Percentiles rank a stretch among this genome's conserved stretches.
Conservation (phyloP, 2,888 invertebrate genomes). For the Patella ulyssiponensis region DNA sequence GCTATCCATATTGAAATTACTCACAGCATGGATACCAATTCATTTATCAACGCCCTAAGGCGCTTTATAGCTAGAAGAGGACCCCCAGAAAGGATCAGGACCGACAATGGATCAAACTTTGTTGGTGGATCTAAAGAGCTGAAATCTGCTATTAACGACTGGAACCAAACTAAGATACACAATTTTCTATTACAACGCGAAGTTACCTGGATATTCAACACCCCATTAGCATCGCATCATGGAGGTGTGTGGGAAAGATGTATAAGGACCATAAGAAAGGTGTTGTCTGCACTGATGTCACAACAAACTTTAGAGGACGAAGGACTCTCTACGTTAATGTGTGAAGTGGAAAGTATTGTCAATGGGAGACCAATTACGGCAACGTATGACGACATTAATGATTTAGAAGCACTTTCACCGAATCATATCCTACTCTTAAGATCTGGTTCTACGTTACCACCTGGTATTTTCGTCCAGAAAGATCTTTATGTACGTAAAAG, state of each 20-base stretch:
- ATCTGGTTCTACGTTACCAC: constrained; percentile 19
- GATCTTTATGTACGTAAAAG: constrained; percentile 29
- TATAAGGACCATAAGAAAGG: constrained; percentile 10
- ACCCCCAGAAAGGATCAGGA: constrained; percentile 19
- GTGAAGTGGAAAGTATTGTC: constrained; percentile 23
- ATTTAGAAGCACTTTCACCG: constrained; percentile 31
- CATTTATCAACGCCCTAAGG: constrained; percentile 31
- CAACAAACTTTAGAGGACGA: constrained; percentile 2
- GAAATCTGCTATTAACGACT: neutral
- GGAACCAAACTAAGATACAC: constrained; percentile 14
- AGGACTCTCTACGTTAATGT: neutral
- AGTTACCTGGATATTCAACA: constrained; percentile 35
- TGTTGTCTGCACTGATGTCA: neutral
- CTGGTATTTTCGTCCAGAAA: constrained; percentile 30
- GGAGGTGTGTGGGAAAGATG: constrained; percentile 37
- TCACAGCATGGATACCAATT: constrained; percentile 19
- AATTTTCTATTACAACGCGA: constrained; percentile 16
- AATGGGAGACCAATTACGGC: constrained; percentile 30
- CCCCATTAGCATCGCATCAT: constrained; percentile 38
- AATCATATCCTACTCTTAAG: constrained; percentile 28
- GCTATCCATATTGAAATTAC: constrained; percentile 30
- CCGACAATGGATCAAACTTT: constrained; percentile 31
- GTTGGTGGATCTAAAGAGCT: constrained; percentile 24
- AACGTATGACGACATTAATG: constrained; percentile 20
- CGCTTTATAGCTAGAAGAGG: constrained; percentile 28